A percentile compares a stretch with the other conserved stretches of the same genome.
Conservation (phyloP, 1,140 invertebrate species). For the Trichoplusia ni region DNA sequence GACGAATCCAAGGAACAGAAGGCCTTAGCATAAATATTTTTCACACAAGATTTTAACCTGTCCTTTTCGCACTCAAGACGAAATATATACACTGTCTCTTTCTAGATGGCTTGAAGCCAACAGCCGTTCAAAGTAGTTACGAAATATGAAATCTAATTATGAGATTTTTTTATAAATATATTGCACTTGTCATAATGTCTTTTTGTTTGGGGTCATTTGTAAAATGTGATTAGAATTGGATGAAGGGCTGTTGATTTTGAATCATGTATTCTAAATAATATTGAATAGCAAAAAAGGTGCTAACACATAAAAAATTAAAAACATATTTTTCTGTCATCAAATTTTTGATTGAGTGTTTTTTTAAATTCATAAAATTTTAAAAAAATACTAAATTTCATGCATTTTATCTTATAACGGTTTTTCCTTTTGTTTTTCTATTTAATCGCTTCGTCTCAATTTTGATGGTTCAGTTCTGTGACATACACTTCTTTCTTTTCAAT, state of each 20-base stretch:
- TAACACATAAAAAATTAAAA: too few relatives aligned
- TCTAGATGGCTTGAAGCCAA: constrained; percentile 48
- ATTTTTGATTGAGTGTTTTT: too few relatives aligned
- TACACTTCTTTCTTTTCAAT: too few relatives aligned
- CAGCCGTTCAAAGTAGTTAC: constrained; percentile 41
- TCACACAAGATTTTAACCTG: constrained; percentile 55
- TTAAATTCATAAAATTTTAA: too few relatives aligned
- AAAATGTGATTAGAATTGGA: not conserved
- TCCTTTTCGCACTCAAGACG: constrained; percentile 46
- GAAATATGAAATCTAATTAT: constrained; percentile 64
- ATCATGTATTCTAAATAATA: too few relatives aligned
- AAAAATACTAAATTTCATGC: too few relatives aligned
- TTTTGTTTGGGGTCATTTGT: constrained; percentile 20
- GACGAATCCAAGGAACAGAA: constrained; percentile 46
- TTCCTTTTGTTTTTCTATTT: too few relatives aligned
- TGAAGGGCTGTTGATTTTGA: not conserved
- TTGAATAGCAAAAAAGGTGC: too few relatives aligned
- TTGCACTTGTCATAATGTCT: constrained; percentile 8
- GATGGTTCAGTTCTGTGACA: too few relatives aligned
- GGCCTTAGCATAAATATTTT: constrained; percentile 66
- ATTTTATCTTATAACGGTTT: too few relatives aligned
- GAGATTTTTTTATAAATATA: constrained; percentile 39
- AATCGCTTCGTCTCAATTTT: too few relatives aligned
- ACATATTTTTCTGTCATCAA: too few relatives aligned
- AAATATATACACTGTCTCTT: constrained; percentile 42